These are phyloP conservation scores for Plagiodera versicolora DNA, from an alignment of 2,888 invertebrate species.

Conservation along the genomic window DNA sequence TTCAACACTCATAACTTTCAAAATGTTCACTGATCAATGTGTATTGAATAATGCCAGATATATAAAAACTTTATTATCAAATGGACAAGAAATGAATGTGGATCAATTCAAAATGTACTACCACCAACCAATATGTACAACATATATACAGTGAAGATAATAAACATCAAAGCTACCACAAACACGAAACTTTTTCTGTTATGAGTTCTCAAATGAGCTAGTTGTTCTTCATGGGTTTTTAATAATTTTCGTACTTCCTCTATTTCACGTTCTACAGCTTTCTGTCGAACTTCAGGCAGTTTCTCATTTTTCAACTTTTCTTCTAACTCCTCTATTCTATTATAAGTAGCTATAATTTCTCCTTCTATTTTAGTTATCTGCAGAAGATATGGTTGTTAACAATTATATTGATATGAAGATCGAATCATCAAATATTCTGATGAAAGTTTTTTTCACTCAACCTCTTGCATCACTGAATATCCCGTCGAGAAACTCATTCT, in stretches of 20 bases:
- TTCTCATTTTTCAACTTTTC: slow-evolving; percentile 39
- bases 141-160: slow-evolving; percentile 20
- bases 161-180: slow-evolving; percentile 38
- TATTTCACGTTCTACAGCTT: slow-evolving; percentile 44
- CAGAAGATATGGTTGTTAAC: slow-evolving; percentile 13
- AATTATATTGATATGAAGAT: neutral
- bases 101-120: neutral
- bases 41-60: too few relatives aligned
- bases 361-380: slow-evolving; percentile 48
- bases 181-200: slow-evolving; percentile 45
- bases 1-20: too few relatives aligned
- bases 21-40: too few relatives aligned
- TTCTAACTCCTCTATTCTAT: slow-evolving; percentile 44
- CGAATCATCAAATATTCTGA: neutral
- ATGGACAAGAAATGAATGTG: too few relatives aligned
- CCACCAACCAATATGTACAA: slow-evolving; percentile 16
- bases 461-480: slow-evolving; percentile 13
- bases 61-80: too few relatives aligned
- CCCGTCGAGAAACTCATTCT: neutral
- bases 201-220: slow-evolving; percentile 46
- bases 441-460: neutral
- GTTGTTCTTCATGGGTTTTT: slow-evolving; percentile 44
- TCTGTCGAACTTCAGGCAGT: slow-evolving; percentile 39
- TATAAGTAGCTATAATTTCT: slow-evolving; percentile 44
- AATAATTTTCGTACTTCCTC: slow-evolving; percentile 48